Evolutionary conservation across 2,113 vertebrate species (phyloP), one percentile per base, ranked within the genome.

Genomic region (Mustelus asterias): DNA sequence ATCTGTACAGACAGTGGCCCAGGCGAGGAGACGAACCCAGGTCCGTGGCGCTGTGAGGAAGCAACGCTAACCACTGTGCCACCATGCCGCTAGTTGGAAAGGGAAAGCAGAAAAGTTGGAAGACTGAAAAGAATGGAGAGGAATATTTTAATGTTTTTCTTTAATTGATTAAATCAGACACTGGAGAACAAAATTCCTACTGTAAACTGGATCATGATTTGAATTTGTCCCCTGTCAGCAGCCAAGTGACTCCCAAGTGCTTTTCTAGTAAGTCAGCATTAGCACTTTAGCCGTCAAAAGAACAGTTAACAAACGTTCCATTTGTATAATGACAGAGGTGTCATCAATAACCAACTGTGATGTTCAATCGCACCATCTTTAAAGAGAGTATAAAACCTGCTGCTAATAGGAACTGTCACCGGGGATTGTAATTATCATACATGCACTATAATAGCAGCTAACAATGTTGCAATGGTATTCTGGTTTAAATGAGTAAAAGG

Each of bases 391-490:
- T 69, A n/a, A 94, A 93, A 18, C 13, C 89, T 63, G 3, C 65
- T 41, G 65, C 37, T 69, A 94, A 94, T 94, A n/a, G n/a, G 63
- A 41, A 29, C 24, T 67, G 33, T 67, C 63, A 8, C n/a, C 24
- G 37, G 92, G 92, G n/a, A 41, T 1, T 33, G 65, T n/a, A 69
- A 33, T 69, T 69, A 65, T 94, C 18, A 69, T 44, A 11, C 0
- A 22, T 33, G 60, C 1, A 41, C 90, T 67, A 67, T 65, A 93
- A n/a, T 93, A 37, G 48, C 33, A 24, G 3, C 58, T 92, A 60
- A 67, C n/a, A 94, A 94, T 67, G 41, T 44, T 94, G 33, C n/a
- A 94, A 69, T 94, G 22, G 37, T 69, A 67, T 69, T 69, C 92
- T 69, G 63, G 29, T 18, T 7, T 41, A 20, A 67, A 20, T 44